A percentile compares a stretch with the other conserved stretches of the same genome.
Conservation (phyloP, 2,113 vertebrate genomes). For the Ginglymostoma cirratum region DNA sequence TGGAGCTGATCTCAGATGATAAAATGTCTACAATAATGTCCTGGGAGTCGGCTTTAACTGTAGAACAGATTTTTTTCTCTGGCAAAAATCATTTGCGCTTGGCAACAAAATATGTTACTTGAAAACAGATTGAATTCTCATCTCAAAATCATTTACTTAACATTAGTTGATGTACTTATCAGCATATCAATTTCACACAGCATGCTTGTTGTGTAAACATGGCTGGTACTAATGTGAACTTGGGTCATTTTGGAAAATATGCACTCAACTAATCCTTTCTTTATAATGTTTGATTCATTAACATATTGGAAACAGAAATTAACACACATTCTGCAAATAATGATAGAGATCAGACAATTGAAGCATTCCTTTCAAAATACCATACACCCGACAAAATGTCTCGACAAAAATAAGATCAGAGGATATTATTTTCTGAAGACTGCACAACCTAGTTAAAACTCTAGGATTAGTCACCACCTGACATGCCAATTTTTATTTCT, state of each 20-base stretch:
- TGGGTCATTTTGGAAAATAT: not conserved
- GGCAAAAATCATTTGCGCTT: not conserved
- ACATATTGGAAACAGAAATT: slow-evolving; percentile 2
- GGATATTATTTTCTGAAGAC: not conserved
- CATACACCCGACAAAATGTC: not conserved
- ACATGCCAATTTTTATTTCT: not conserved
- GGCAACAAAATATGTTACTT: not conserved
- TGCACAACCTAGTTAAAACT: not conserved
- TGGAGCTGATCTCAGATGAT: not conserved
- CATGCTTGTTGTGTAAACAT: not conserved
- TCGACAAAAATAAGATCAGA: not conserved
- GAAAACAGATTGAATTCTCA: slow-evolving; percentile 26
- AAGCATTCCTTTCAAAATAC: slow-evolving; percentile 1
- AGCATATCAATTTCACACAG: slow-evolving; percentile 21
- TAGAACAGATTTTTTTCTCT: not conserved
- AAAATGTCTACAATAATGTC: not conserved
- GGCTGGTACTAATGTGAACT: not conserved
- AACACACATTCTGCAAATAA: not conserved
- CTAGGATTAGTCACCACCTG: not conserved
- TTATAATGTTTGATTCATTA: not conserved
- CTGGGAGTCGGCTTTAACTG: not conserved
- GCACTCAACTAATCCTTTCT: not conserved
- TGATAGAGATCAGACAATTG: not conserved
- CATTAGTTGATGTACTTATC: not conserved
- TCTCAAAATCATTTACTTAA: slow-evolving; percentile 17